Percentiles rank a stretch among this genome's conserved stretches.
Evolutionary conservation across 2,797 vertebrate genomes (phyloP).

Genomic region (Gallinago nigripennis): DNA sequence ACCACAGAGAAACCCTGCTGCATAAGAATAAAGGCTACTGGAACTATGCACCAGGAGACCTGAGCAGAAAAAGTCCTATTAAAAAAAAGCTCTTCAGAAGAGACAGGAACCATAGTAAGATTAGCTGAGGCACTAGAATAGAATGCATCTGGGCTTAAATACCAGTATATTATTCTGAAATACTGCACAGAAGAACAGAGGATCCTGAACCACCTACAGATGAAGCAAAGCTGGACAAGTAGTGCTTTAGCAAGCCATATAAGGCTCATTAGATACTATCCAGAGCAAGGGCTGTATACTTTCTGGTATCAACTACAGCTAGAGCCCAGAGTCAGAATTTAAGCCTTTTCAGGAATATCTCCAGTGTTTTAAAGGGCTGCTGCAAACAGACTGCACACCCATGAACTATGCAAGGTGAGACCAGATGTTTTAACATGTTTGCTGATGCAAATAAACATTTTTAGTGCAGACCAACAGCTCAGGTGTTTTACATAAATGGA

Average conservation of each 20-base stretch:
- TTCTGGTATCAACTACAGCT: not conserved
- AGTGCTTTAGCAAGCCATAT: not conserved
- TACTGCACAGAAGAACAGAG: not conserved
- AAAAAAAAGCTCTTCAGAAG: not conserved
- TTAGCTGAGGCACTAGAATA: not conserved
- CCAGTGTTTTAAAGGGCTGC: not conserved
- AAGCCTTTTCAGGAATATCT: not conserved
- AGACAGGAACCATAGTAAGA: not conserved
- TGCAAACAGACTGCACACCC: not conserved
- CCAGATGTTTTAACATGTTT: not conserved
- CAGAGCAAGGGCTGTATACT: not conserved
- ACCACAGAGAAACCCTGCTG: not conserved
- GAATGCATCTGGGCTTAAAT: not conserved
- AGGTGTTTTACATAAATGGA: not conserved
- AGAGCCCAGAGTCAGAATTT: not conserved
- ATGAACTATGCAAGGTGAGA: not conserved
- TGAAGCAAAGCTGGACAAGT: not conserved
- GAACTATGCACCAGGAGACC: not conserved
- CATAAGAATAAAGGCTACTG: not conserved
- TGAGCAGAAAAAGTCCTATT: not conserved
- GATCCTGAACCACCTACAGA: not conserved
- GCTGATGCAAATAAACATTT: not conserved
- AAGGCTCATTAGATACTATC: not conserved
- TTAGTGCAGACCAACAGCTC: not conserved
- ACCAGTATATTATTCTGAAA: not conserved